Percentiles rank a stretch among this genome's conserved stretches.
These are phyloP conservation scores for Tachysurus fulvidraco DNA, from an alignment of 2,113 vertebrate species.

Conservation along the genomic window DNA sequence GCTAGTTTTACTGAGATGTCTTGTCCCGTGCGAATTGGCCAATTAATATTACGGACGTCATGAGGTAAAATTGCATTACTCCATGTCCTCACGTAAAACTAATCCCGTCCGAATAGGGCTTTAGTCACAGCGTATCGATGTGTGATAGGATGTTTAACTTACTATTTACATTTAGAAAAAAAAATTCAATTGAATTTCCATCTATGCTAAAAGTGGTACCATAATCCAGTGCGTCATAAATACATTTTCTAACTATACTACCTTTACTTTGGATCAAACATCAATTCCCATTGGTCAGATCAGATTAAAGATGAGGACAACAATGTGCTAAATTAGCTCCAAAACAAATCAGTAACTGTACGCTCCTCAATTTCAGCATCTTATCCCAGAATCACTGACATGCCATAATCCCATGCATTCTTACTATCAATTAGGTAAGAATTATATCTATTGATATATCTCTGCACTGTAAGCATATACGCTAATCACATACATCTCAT, in stretches of 20 bases:
- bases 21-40: no score
- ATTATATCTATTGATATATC: background rate
- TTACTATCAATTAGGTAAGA: background rate
- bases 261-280: background rate
- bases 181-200: background rate
- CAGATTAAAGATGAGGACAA: background rate
- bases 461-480: background rate
- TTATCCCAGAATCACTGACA: background rate
- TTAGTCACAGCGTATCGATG: background rate
- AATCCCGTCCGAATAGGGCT: no score
- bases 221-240: background rate
- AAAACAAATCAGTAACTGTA: background rate
- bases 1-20: no score
- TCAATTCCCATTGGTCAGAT: background rate
- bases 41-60: no score
- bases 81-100: no score
- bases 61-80: no score
- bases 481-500: background rate
- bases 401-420: background rate
- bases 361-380: background rate
- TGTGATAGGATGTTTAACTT: background rate
- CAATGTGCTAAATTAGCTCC: background rate
- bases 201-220: background rate
- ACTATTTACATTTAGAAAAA: background rate
- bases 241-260: background rate